Percentiles rank a stretch among this genome's conserved stretches.
Conservation (phyloP, 1,140 invertebrate species). For the Drosophila insularis region DNA sequence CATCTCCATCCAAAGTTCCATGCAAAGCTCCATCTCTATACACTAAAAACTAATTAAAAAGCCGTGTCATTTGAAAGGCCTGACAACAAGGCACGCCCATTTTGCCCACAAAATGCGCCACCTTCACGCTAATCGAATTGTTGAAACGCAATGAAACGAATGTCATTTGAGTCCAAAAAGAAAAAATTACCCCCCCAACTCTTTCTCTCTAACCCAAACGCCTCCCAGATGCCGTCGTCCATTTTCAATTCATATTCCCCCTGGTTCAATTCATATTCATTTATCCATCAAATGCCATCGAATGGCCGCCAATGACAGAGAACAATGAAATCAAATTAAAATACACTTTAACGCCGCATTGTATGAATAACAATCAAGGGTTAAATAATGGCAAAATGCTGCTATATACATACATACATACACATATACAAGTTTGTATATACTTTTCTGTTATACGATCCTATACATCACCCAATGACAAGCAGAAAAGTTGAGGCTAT, state of each 20-base stretch:
- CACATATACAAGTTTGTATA: background rate
- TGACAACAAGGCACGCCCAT: constrained; percentile 9
- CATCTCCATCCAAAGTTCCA: background rate
- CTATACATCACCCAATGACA: constrained; percentile 37
- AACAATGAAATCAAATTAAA: constrained; percentile 81
- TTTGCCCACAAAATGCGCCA: background rate
- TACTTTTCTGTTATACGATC: constrained; percentile 6
- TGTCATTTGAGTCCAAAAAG: constrained; percentile 31
- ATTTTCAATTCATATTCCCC: constrained; percentile 17
- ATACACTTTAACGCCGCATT: constrained; percentile 70
- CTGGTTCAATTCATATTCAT: constrained; percentile 74
- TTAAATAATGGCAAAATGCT: constrained; percentile 64
- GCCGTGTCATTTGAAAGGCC: constrained; percentile 52
- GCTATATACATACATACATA: background rate
- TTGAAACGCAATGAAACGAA: constrained; percentile 57
- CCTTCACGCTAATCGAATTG: constrained; percentile 52
- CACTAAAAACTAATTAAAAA: constrained; percentile 77
- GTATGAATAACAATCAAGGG: constrained; percentile 72
- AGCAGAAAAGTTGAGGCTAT: constrained; percentile 40
- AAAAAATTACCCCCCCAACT: background rate
- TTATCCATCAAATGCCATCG: constrained; percentile 56
- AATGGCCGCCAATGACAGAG: constrained; percentile 68
- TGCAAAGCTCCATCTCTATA: constrained; percentile 8
- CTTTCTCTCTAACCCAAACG: background rate
- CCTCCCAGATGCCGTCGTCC: background rate